These are phyloP conservation scores for Morone chrysops DNA, from an alignment of 2,113 vertebrate genomes.

Conservation along the genomic window DNA sequence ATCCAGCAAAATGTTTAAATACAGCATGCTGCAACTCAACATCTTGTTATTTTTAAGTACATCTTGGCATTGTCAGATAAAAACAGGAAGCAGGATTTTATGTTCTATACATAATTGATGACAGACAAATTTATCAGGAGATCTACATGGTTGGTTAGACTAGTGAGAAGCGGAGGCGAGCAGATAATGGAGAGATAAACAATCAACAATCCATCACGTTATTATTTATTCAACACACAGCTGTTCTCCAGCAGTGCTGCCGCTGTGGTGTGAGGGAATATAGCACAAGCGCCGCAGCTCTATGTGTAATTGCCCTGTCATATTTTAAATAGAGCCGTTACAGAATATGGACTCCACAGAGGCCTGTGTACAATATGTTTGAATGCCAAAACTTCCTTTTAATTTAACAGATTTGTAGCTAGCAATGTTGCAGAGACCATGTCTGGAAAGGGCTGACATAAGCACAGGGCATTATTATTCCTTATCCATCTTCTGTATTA, in stretches of 20 bases:
- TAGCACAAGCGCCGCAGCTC: not conserved
- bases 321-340: not conserved
- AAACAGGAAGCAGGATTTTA: not conserved
- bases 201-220: not conserved
- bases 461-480: constrained; percentile 30
- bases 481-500: not conserved
- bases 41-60: not conserved
- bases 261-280: not conserved
- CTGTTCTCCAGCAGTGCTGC: constrained; percentile 15
- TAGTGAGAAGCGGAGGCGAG: not conserved
- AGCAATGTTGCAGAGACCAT: not conserved
- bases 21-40: not conserved
- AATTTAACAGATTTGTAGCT: not conserved
- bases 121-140: not conserved
- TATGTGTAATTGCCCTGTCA: not conserved
- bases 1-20: not conserved
- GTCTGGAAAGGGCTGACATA: constrained; percentile 14
- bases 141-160: not conserved
- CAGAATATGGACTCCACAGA: not conserved
- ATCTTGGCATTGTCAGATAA: not conserved
- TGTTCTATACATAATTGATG: not conserved
- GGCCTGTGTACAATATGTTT: not conserved
- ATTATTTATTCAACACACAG: not conserved
- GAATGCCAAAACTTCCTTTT: not conserved
- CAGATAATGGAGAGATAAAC: not conserved